These are phyloP conservation scores for Palythoa caribaeorum DNA, from an alignment of 92 coral and sea anemone species.

Conservation along the genomic window DNA sequence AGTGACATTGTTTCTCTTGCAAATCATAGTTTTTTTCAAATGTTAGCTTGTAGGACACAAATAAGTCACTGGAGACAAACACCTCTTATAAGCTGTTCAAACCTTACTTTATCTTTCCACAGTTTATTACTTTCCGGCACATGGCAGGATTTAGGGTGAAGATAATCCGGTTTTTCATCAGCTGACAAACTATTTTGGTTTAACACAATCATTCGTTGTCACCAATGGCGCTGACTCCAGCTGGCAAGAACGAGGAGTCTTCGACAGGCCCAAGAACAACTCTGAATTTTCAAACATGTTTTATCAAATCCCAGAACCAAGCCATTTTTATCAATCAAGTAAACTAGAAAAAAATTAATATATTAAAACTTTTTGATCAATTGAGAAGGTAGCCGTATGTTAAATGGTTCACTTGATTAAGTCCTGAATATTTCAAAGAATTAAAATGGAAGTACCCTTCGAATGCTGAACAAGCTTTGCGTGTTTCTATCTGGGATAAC, in stretches of 20 bases:
- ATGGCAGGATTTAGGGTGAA: constrained; percentile 12
- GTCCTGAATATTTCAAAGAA: too few species aligned
- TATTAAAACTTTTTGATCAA: too few species aligned
- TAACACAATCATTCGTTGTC: neutral
- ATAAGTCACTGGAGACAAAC: neutral
- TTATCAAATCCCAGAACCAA: neutral
- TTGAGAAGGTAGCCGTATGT: too few species aligned
- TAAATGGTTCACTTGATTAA: too few species aligned
- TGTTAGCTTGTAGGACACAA: neutral
- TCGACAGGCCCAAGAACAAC: neutral
- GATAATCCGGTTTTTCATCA: constrained; percentile 9
- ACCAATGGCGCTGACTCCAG: neutral
- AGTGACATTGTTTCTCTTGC: neutral
- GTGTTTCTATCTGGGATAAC: constrained; percentile 10
- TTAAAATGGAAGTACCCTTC: neutral
- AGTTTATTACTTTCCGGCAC: neutral
- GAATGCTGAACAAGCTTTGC: neutral
- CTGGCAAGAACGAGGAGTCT: neutral
- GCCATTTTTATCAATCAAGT: neutral
- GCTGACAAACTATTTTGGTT: neutral
- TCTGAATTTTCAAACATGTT: neutral
- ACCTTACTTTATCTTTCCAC: neutral
- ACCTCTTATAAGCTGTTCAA: neutral
- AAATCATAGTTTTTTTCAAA: neutral
- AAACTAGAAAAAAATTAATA: too few species aligned